A percentile compares a stretch with the other conserved stretches of the same genome.
phyloP scores from a whole-genome alignment of 2,797 vertebrate genomes.

The Gila robusta region DNA sequence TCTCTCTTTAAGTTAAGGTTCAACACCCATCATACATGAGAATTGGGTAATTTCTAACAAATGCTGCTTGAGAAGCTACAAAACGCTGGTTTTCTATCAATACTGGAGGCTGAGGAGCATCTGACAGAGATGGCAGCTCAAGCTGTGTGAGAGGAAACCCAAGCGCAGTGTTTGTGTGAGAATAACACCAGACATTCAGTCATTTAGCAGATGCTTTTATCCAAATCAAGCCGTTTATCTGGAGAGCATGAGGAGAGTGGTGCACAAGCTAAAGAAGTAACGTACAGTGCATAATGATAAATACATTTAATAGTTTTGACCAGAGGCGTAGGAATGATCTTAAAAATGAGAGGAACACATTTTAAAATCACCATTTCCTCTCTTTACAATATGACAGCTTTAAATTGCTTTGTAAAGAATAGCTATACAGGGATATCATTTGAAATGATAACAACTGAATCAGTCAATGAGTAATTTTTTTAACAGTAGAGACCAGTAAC shows the following conservation, averaged over 20 bases:
- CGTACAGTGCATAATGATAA: no score
- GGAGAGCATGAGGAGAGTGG: neutral
- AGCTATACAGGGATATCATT: no score
- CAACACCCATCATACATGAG: neutral
- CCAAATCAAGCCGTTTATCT: neutral
- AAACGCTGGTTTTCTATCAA: neutral
- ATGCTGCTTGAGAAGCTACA: neutral
- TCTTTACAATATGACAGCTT: no score
- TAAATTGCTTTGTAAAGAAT: no score
- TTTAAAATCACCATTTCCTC: no score
- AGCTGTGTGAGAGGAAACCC: neutral
- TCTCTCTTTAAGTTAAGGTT: neutral
- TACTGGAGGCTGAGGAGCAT: neutral
- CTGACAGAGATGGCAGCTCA: neutral
- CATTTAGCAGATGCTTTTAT: conserved; percentile 11
- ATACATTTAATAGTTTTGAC: no score
- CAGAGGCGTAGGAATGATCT: no score
- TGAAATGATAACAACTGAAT: no score
- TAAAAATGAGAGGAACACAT: no score
- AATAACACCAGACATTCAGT: conserved; percentile 3
- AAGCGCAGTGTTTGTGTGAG: neutral
- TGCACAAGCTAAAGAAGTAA: neutral
- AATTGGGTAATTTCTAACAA: neutral
- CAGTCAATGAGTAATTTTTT: no score
- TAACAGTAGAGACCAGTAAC: no score